These are phyloP conservation scores for Dryadula phaetusa DNA, from an alignment of 2,888 invertebrate species.

Conservation along the genomic window DNA sequence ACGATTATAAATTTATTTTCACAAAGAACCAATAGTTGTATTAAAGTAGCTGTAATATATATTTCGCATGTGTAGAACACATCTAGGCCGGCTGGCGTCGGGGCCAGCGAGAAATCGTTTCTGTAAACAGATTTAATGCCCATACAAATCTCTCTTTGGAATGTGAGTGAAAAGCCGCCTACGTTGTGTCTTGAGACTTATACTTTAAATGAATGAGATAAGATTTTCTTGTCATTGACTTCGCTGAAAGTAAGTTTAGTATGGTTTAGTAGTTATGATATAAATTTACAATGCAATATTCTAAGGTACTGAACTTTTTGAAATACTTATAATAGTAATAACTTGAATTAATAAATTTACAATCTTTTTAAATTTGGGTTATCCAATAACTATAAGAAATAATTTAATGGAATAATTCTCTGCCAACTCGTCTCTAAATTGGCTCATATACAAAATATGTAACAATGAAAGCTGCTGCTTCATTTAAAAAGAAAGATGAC, in stretches of 20 bases:
- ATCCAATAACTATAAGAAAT: no score
- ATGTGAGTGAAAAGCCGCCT: conserved; percentile 60
- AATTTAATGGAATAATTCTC: no score
- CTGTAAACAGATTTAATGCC: conserved; percentile 64
- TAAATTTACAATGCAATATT: not conserved
- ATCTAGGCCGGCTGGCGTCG: conserved; percentile 60
- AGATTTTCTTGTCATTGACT: conserved; percentile 1
- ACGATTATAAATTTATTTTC: not conserved
- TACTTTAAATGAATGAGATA: conserved; percentile 16
- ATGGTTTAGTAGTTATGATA: not conserved
- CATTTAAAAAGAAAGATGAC: no score
- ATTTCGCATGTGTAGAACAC: conserved; percentile 53
- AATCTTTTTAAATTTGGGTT: no score
- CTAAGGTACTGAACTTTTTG: not conserved
- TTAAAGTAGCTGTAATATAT: conserved; percentile 28
- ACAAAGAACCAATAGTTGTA: not conserved
- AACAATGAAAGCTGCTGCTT: no score
- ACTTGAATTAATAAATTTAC: not conserved
- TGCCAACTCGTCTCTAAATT: no score
- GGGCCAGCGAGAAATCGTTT: conserved; percentile 66
- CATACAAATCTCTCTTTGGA: conserved; percentile 64
- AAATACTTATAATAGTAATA: not conserved
- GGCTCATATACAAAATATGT: no score
- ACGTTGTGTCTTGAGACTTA: conserved; percentile 46
- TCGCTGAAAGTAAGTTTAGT: not conserved